phyloP scores from a whole-genome alignment of 2,797 vertebrate species.

The Phylloscopus collybita region DNA sequence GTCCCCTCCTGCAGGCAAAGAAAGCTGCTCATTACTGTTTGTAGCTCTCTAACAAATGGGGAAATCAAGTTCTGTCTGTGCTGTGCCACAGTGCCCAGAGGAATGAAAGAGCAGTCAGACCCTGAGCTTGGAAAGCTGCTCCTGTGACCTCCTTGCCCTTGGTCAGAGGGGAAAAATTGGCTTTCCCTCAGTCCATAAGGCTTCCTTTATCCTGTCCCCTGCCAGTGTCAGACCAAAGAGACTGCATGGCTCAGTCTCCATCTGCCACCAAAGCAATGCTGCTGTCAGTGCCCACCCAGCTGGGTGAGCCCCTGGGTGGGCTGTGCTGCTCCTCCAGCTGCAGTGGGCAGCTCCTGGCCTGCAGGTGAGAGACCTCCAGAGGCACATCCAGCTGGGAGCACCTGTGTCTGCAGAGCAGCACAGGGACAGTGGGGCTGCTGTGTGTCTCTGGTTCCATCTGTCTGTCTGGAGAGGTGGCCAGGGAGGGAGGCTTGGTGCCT shows the following conservation, averaged over 20 bases:
- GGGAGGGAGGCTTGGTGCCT: background rate
- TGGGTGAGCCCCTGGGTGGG: background rate
- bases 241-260: background rate
- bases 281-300: background rate
- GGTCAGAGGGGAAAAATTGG: background rate
- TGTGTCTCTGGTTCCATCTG: background rate
- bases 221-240: background rate
- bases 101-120: background rate
- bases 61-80: background rate
- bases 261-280: background rate
- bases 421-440: background rate
- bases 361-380: background rate
- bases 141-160: background rate
- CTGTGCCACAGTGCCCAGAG: background rate
- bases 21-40: background rate
- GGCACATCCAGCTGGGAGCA: background rate
- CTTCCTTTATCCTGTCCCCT: background rate
- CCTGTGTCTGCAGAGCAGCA: background rate
- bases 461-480: background rate
- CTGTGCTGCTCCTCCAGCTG: background rate
- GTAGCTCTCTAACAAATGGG: background rate
- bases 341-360: rapidly evolving
- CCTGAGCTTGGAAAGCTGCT: background rate
- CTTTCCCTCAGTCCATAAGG: background rate
- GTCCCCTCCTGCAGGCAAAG: background rate